A percentile compares a stretch with the other conserved stretches of the same genome.
Conservation (phyloP, 1,140 invertebrate species). For the Drosophila busckii region DNA sequence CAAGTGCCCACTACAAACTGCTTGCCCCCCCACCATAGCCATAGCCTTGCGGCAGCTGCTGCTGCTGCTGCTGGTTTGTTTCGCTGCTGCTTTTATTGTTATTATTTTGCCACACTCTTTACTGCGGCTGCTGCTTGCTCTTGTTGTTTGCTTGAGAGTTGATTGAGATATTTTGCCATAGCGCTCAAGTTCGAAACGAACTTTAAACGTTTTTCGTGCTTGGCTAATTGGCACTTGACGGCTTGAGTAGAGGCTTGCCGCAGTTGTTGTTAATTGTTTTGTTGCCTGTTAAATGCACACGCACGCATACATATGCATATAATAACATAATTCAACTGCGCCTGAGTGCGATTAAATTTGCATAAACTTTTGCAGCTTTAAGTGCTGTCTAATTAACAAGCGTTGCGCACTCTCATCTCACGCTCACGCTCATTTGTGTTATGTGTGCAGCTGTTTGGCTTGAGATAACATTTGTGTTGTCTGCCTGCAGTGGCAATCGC, state of each 20-base stretch:
- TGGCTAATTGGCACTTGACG: constrained; percentile 66
- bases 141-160: constrained; percentile 58
- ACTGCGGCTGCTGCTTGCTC: constrained; percentile 19
- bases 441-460: constrained; percentile 52
- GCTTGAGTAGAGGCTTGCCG: constrained; percentile 28
- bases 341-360: constrained; percentile 67
- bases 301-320: constrained; percentile 31
- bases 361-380: constrained; percentile 55
- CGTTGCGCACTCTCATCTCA: constrained; percentile 36
- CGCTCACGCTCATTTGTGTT: constrained; percentile 4
- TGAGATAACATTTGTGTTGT: constrained; percentile 50
- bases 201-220: constrained; percentile 23
- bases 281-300: background rate
- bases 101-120: constrained; percentile 43
- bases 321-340: too few species aligned
- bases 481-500: background rate
- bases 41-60: constrained; percentile 13
- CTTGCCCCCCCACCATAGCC: too few species aligned
- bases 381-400: constrained; percentile 67
- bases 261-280: constrained; percentile 31
- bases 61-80: constrained; percentile 7
- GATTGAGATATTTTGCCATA: constrained; percentile 34
- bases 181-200: constrained; percentile 8
- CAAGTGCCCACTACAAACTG: constrained; percentile 53
- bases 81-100: constrained; percentile 52